Conservation (phyloP, 2,888 invertebrate species). For the Sinotaia quadrata region DNA sequence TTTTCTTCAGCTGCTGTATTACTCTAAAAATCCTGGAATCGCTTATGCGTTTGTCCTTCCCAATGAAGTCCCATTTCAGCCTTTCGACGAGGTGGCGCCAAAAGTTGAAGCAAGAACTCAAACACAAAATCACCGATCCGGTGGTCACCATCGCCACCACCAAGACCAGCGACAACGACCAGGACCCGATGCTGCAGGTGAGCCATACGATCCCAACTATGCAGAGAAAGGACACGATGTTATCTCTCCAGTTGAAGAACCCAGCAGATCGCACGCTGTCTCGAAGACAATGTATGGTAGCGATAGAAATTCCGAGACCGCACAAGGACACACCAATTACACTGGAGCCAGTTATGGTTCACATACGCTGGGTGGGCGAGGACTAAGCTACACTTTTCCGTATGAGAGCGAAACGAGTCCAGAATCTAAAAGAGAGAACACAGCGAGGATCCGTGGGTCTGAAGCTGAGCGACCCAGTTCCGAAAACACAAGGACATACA, state of each 20-base stretch:
- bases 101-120: conserved; percentile 3
- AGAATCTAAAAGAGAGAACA: background rate
- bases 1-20: conserved; percentile 50
- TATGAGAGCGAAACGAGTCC: background rate
- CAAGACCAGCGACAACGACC: background rate
- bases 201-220: conserved; percentile 1
- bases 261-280: background rate
- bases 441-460: no score
- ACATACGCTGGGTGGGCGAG: conserved; percentile 42
- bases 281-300: background rate
- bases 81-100: conserved; percentile 35
- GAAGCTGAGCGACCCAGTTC: no score
- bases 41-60: conserved; percentile 42
- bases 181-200: background rate
- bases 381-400: conserved; percentile 38
- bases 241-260: background rate
- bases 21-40: conserved; percentile 47
- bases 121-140: background rate
- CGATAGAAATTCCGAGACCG: background rate
- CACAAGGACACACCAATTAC: conserved; percentile 9
- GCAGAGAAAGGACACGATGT: conserved; percentile 1
- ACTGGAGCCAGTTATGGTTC: conserved; percentile 34
- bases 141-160: background rate
- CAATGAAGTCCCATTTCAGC: conserved; percentile 40
- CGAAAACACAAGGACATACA: no score